Evolutionary conservation across 2,797 vertebrate genomes (phyloP), one percentile per base, ranked within the genome.

Genomic region (Paedocypris micromegethes): DNA sequence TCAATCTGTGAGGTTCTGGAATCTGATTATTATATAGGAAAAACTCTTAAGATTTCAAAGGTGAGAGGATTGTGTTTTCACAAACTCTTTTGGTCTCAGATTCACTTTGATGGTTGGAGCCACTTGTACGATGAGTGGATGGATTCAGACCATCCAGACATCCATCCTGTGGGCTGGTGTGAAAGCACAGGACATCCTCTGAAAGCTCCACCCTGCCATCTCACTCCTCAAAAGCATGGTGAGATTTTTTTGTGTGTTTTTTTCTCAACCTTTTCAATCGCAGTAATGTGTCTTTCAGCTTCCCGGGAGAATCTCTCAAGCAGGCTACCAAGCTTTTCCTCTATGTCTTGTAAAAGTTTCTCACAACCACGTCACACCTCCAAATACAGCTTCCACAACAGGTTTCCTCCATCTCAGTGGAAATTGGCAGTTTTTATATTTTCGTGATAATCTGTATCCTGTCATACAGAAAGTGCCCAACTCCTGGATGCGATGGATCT

Each of bases 351-450:
- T 79, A 96, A 94, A 84, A 91, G 83, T 76, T 90, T 92, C 71
- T 88, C 89, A 50, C 92, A 92, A 64, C 81, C 92, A 47, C 92
- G 90, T 88, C 84, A 86, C 83, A 94, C 88, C 65, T 79, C 78
- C 82, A 98, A 97, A 82, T 98, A 98, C 88, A 95, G 91, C 84
- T 95, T 97, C 84, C 95, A 98, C 81, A 94, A 99, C 87, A 93
- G 95, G 95, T 96, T 23, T 23, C 23, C 72, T 84, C 89, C 49
- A 38, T 9, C 37, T 39, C 44, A 8, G 6, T 7, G 7, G 5
- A 9, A 9, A 9, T 61, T 42, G 50, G 4, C 9, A 1, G 37
- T 41, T 41, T 41, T 55, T 5, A 9, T 5, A 56, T 9, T 4
- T 23, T 23, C 23, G 1, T 23, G 23, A 23, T 23, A 23, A 44